These are phyloP conservation scores for Bostrychus sinensis DNA, from an alignment of 2,113 vertebrate species.

Conservation along the genomic window DNA sequence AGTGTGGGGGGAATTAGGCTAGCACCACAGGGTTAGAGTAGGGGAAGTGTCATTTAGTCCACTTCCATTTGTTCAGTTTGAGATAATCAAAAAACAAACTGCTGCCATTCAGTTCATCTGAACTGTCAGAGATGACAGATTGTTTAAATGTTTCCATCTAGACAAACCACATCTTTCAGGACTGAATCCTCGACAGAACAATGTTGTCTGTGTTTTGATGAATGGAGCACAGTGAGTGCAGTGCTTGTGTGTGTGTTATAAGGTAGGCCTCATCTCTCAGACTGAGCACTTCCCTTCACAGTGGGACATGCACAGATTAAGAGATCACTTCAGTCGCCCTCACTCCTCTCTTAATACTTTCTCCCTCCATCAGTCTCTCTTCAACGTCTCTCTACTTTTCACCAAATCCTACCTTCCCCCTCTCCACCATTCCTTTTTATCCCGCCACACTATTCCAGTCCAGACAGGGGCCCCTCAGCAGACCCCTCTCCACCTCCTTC, in stretches of 20 bases:
- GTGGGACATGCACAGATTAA: constrained; percentile 71
- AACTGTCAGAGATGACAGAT: constrained; percentile 5
- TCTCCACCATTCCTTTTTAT: constrained; percentile 29
- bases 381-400: constrained; percentile 1
- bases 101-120: not conserved
- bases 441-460: constrained; percentile 51
- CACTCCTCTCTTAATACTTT: constrained; percentile 56
- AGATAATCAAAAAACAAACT: too few species aligned
- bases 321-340: constrained; percentile 66
- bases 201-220: constrained; percentile 33
- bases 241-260: constrained; percentile 13
- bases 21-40: too few species aligned
- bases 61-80: too few species aligned
- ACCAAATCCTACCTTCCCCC: constrained; percentile 27
- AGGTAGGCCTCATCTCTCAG: constrained; percentile 39
- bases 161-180: constrained; percentile 22
- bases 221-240: constrained; percentile 34
- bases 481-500: not conserved
- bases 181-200: constrained; percentile 32
- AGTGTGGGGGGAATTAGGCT: too few species aligned
- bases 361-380: constrained; percentile 37
- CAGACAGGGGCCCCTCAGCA: constrained; percentile 63
- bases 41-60: too few species aligned
- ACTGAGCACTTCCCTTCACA: constrained; percentile 63
- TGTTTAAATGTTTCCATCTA: constrained; percentile 24